phyloP scores from a whole-genome alignment of 2,113 vertebrate genomes.

The Pseudopipra pipra region DNA sequence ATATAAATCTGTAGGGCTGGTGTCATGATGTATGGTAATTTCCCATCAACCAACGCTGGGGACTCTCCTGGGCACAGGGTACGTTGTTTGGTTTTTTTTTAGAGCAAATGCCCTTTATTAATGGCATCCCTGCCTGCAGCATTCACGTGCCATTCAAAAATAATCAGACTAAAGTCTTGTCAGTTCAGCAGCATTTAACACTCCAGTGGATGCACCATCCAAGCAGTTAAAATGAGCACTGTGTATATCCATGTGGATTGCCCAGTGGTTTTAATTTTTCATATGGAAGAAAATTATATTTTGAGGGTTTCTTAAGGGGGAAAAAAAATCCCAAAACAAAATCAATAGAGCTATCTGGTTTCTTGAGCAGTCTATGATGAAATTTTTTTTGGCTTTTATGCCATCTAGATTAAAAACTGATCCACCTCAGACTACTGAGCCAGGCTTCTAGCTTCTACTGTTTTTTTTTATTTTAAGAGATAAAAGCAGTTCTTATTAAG shows the following conservation, averaged over 20 bases:
- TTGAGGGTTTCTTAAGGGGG: not conserved
- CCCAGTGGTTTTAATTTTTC: not conserved
- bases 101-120: constrained; percentile 66
- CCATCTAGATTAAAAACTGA: not conserved
- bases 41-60: constrained; percentile 76
- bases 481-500: not conserved
- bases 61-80: constrained; percentile 63
- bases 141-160: constrained; percentile 6
- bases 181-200: not conserved
- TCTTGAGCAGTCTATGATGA: not conserved
- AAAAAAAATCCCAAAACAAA: not conserved
- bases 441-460: not conserved
- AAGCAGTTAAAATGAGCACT: not conserved
- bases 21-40: not conserved
- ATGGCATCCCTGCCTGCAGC: constrained; percentile 57
- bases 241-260: not conserved
- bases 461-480: not conserved
- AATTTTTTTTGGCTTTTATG: not conserved
- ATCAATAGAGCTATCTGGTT: not conserved
- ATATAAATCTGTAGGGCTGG: constrained; percentile 39
- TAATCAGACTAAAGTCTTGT: constrained; percentile 28
- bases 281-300: not conserved
- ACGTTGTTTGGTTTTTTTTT: not conserved
- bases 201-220: not conserved
- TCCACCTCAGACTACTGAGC: not conserved